Evolutionary conservation across 2,113 vertebrate species (phyloP).

Genomic region (Halichoerus grypus): DNA sequence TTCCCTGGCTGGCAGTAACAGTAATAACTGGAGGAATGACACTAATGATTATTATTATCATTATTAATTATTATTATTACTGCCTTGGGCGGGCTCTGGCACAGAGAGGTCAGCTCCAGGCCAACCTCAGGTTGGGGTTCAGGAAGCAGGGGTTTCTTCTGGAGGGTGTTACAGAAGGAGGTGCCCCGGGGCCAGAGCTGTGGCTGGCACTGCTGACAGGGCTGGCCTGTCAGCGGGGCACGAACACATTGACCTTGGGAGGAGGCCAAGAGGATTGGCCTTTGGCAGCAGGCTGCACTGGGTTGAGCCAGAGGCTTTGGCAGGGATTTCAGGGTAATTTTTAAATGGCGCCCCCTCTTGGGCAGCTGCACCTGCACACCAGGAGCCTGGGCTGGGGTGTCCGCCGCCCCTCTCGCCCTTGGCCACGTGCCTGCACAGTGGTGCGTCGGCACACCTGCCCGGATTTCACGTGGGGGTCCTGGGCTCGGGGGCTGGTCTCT

Average conservation of each 20-base stretch:
- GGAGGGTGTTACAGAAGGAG: background rate
- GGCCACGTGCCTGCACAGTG: background rate
- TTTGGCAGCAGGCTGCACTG: background rate
- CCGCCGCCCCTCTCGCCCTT: fast-evolving
- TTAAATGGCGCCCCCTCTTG: background rate
- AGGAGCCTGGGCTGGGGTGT: background rate
- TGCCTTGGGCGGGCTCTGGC: background rate
- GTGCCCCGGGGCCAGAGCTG: background rate
- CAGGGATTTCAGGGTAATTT: background rate
- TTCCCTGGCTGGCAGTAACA: background rate
- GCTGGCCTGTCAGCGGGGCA: background rate
- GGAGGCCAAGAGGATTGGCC: conserved; percentile 12
- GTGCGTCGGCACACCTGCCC: background rate
- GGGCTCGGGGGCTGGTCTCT: background rate
- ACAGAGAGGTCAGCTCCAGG: background rate
- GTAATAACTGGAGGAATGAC: background rate
- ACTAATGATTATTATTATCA: background rate
- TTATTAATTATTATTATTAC: too few relatives aligned
- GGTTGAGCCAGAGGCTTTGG: conserved; percentile 3
- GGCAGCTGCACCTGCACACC: background rate
- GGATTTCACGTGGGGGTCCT: background rate
- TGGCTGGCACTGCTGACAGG: background rate
- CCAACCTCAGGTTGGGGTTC: background rate
- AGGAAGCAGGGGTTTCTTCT: background rate
- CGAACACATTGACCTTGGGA: conserved; percentile 42